A percentile compares a stretch with the other conserved stretches of the same genome.
Evolutionary conservation across 2,113 vertebrate genomes (phyloP).

Genomic region (Mus musculus): GRCm39 chr6:16621001-16621500

Average conservation of each 20-base stretch:
- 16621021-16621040: background rate
- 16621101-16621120: background rate
- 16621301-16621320: background rate
- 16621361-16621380: background rate
- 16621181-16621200: background rate
- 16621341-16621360: background rate
- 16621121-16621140: background rate
- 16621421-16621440: background rate
- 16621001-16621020: background rate
- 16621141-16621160: background rate
- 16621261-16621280: background rate
- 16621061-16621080: background rate
- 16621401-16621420: constrained; percentile 31
- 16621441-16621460: background rate
- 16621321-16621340: background rate
- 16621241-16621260: background rate
- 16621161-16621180: background rate
- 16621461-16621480: background rate
- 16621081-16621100: background rate
- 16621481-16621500: background rate
- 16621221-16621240: background rate
- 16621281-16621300: background rate
- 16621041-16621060: background rate
- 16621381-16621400: background rate
- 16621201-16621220: background rate